A percentile compares a stretch with the other conserved stretches of the same genome.
Conservation (phyloP, 2,797 vertebrate species). For the Sitta carolinensis region DNA sequence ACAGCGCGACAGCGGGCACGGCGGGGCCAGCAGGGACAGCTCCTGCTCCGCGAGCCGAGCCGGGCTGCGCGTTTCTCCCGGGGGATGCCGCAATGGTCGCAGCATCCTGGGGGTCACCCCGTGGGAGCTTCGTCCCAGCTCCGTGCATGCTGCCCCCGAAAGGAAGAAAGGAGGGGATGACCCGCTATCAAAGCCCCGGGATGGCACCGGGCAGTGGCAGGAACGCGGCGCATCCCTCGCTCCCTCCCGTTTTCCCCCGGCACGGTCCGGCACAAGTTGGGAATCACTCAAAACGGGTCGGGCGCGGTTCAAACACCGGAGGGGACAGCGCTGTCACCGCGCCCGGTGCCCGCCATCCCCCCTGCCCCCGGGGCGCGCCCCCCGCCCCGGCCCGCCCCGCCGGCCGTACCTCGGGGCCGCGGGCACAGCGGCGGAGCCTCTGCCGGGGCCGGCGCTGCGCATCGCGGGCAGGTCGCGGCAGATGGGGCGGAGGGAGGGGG, state of each 20-base stretch:
- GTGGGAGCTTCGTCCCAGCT: background rate
- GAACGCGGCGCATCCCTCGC: background rate
- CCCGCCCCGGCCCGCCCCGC: background rate
- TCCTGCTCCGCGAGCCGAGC: background rate
- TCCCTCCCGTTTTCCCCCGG: background rate
- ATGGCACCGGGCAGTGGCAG: background rate
- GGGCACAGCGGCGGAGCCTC: background rate
- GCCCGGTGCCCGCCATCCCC: background rate
- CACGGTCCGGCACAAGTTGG: background rate
- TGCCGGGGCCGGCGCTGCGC: constrained; percentile 28
- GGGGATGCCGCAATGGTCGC: background rate
- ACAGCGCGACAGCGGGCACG: too few species aligned
- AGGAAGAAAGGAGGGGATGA: background rate
- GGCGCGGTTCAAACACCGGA: background rate
- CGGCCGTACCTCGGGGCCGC: background rate
- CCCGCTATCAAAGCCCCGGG: background rate
- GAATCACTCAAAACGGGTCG: background rate
- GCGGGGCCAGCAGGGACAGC: background rate
- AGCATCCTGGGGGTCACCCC: background rate
- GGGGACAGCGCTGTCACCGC: background rate
- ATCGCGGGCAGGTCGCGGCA: constrained; percentile 71
- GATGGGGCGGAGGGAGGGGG: constrained; percentile 58
- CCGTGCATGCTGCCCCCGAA: background rate
- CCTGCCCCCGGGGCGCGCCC: background rate
- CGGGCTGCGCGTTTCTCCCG: background rate